Conservation (phyloP, 1,140 invertebrate species). For the Asobara japonica region DNA sequence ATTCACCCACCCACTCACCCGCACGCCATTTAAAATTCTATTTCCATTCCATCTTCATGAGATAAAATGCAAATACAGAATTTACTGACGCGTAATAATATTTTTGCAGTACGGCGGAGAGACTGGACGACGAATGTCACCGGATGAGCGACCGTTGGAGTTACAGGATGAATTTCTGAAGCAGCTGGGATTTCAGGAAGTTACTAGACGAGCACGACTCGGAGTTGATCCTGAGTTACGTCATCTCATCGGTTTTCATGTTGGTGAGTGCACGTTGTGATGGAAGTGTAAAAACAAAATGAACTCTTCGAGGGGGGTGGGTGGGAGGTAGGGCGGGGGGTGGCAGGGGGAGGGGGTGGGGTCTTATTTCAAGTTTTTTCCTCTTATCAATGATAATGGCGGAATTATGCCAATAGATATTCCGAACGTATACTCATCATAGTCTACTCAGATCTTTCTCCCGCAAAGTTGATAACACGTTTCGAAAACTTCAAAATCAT, state of each 20-base stretch:
- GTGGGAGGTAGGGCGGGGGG: no score
- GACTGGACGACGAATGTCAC: slow-evolving; percentile 67
- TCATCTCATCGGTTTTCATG: slow-evolving; percentile 71
- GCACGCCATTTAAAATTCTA: background rate
- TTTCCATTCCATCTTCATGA: background rate
- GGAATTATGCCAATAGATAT: no score
- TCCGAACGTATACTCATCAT: no score
- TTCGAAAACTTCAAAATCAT: no score
- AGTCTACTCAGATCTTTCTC: no score
- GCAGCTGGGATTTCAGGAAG: slow-evolving; percentile 70
- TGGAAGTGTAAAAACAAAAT: slow-evolving; percentile 1
- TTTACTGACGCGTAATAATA: slow-evolving; percentile 15
- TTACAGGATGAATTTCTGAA: slow-evolving; percentile 73
- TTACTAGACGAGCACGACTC: slow-evolving; percentile 69
- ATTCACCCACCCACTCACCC: no score
- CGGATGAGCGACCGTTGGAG: slow-evolving; percentile 69
- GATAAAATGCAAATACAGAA: no score
- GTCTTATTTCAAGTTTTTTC: no score
- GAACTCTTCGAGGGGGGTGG: background rate
- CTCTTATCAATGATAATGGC: no score
- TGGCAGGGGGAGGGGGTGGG: no score
- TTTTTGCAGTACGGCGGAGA: slow-evolving; percentile 69
- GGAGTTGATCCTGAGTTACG: slow-evolving; percentile 74
- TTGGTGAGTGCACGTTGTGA: slow-evolving; percentile 56
- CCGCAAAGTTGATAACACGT: no score